Base-by-base conservation (phyloP, 1,140 invertebrate genomes). In the Nymphalis io region DNA sequence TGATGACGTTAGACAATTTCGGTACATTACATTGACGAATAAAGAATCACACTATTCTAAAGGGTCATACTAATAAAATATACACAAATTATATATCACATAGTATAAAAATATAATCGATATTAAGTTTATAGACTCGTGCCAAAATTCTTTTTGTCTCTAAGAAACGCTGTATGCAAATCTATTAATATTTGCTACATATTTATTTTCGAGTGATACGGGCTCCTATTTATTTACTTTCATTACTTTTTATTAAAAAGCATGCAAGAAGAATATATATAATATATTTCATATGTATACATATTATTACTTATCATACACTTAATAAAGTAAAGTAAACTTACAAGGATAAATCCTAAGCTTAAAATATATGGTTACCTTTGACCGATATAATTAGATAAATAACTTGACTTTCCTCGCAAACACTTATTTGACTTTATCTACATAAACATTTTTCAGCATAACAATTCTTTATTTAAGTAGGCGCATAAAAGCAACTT, bases 261-360 rank as follows among this genome's bases (percentile, higher is more conserved):
- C 23, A 33, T 33, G 27, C 27, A 33, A 33, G 27, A 33, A 33
- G 27, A 33, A 33, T 8, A 33, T n/a, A n/a, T n/a, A n/a, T n/a
- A n/a, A n/a, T n/a, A 33, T 33, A 33, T 6, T 8, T 18, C 16
- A n/a, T 0, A 46, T 46, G 6, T 16, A 16, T 46, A 46, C 1
- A n/a, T 16, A 46, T 46, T 5, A 46, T 46, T 46, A 46, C 44
- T 46, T 16, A 46, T 46, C 44, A 16, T 46, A 46, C 44, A 16
- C 4, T 42, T n/a, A n/a, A 3, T 46, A 46, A 18, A 8, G n/a
- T 42, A 42, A 55, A 55, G n/a, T n/a, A n/a, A n/a, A 33, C 40
- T 60, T 44, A 60, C 40, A 60, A 60, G 1, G 11, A 44, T 46
- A 44, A 46, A 46, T 8, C n/a, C 44, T 46, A 46, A 16, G 16